These are phyloP conservation scores for Glossophaga mutica DNA, from an alignment of 2,797 vertebrate species.

Conservation along the genomic window DNA sequence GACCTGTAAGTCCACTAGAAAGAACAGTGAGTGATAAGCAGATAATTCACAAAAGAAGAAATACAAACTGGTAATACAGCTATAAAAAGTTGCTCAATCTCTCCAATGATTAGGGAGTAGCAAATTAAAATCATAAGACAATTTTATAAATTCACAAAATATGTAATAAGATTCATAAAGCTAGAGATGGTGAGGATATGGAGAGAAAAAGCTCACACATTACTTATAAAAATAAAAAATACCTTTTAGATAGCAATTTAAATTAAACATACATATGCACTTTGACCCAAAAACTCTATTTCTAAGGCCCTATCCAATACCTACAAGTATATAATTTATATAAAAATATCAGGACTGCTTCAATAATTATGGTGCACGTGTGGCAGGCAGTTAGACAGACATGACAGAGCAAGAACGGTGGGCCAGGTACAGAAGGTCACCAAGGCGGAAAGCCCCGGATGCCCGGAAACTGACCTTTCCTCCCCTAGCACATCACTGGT, in stretches of 20 bases:
- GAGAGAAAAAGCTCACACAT: background rate
- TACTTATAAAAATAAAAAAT: background rate
- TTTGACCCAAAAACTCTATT: background rate
- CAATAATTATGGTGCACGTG: background rate
- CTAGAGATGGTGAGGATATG: background rate
- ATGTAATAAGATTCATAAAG: background rate
- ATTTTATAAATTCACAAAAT: background rate
- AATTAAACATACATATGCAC: background rate
- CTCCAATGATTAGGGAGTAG: background rate
- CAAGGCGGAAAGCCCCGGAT: background rate
- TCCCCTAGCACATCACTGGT: background rate
- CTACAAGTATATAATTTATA: background rate
- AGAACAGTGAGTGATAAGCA: background rate
- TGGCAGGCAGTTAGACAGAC: background rate
- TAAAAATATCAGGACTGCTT: background rate
- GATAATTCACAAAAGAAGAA: slow-evolving; percentile 15
- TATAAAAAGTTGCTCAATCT: background rate
- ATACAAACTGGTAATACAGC: background rate
- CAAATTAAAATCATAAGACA: slow-evolving; percentile 1
- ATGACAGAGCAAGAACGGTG: background rate
- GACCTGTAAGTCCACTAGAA: background rate
- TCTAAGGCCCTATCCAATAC: background rate
- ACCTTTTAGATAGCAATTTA: background rate
- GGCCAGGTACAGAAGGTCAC: background rate
- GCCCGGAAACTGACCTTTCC: background rate